Conservation (phyloP, 1,140 invertebrate species). For the Venustaconcha ellipsiformis region DNA sequence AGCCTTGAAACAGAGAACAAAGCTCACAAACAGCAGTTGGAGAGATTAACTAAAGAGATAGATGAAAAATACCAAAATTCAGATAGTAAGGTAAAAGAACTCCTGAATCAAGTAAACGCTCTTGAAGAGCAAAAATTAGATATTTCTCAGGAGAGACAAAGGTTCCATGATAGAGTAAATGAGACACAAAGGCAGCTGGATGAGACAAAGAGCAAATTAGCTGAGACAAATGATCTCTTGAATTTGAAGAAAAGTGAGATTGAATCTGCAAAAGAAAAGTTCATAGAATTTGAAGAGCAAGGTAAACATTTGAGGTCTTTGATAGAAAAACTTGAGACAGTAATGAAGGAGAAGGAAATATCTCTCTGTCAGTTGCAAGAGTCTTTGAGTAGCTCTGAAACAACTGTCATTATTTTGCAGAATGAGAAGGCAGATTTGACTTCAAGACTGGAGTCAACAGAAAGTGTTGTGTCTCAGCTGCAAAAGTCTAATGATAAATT, state of each 20-base stretch:
- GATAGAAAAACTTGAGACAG: slow-evolving; percentile 17
- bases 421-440: slow-evolving; percentile 45
- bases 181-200: slow-evolving; percentile 6
- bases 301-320: slow-evolving; percentile 15
- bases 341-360: slow-evolving; percentile 27
- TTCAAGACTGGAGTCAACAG: slow-evolving; percentile 20
- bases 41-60: slow-evolving; percentile 17
- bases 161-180: slow-evolving; percentile 10
- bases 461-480: too few species aligned
- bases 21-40: slow-evolving; percentile 17
- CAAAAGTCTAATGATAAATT: too few species aligned
- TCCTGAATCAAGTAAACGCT: slow-evolving; percentile 16
- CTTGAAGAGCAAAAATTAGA: slow-evolving; percentile 20
- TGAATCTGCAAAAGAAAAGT: slow-evolving; percentile 16
- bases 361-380: slow-evolving; percentile 39
- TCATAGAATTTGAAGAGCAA: slow-evolving; percentile 18
- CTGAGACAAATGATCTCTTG: slow-evolving; percentile 37
- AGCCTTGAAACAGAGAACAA: slow-evolving; percentile 17
- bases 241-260: slow-evolving; percentile 34
- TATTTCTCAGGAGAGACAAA: slow-evolving; percentile 21
- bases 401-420: slow-evolving; percentile 36
- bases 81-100: slow-evolving; percentile 20
- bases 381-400: slow-evolving; percentile 44
- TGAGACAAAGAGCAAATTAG: slow-evolving; percentile 10
- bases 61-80: slow-evolving; percentile 22